Percentiles rank a stretch among this genome's conserved stretches.
These are phyloP conservation scores for Ceyx margarethae DNA, from an alignment of 2,113 vertebrate genomes.

Conservation along the genomic window DNA sequence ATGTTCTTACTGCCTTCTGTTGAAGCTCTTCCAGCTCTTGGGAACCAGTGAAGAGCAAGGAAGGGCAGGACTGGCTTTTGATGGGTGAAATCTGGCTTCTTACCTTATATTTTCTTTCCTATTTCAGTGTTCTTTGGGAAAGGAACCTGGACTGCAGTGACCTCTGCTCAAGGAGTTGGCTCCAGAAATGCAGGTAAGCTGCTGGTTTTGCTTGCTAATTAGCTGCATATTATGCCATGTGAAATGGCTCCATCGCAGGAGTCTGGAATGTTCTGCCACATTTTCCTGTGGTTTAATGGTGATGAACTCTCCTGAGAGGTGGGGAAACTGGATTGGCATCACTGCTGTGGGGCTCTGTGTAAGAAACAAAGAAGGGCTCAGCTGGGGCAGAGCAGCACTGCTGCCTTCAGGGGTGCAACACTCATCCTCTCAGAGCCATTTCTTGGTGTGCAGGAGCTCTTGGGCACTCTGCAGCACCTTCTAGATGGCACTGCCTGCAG, in stretches of 20 bases:
- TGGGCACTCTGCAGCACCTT: not conserved
- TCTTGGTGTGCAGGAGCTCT: not conserved
- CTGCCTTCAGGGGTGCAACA: not conserved
- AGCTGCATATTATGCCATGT: not conserved
- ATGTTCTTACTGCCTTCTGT: not conserved
- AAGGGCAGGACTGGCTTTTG: not conserved
- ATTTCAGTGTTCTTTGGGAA: not conserved
- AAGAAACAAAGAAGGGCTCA: not conserved
- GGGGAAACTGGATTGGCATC: not conserved
- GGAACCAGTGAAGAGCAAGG: not conserved
- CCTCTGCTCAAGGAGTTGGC: not conserved
- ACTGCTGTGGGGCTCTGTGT: not conserved
- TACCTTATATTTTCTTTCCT: not conserved
- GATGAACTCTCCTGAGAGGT: not conserved
- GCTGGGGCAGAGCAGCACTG: not conserved
- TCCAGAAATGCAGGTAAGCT: not conserved
- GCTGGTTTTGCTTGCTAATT: not conserved
- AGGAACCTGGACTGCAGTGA: not conserved
- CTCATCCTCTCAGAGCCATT: not conserved
- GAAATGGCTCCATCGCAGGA: not conserved
- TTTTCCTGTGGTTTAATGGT: not conserved
- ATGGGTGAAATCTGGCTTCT: not conserved
- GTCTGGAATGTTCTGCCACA: not conserved
- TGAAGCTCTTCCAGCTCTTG: not conserved
- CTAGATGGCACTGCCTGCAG: not conserved